Evolutionary conservation across 1,140 invertebrate species (phyloP).

Genomic region (Aphaenogaster floridana): DNA sequence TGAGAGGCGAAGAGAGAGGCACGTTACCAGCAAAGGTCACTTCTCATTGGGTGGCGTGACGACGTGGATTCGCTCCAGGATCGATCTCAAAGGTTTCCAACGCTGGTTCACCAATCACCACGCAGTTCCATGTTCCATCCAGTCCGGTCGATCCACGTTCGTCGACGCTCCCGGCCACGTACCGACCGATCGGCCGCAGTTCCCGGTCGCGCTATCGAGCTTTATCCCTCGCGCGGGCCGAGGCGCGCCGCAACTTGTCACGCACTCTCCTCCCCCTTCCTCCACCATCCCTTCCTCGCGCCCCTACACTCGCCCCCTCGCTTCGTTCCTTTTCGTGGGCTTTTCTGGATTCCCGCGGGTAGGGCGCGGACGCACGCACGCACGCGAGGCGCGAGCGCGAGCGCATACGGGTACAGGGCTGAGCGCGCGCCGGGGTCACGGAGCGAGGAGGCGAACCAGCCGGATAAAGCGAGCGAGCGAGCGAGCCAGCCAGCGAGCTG

Average conservation of each 20-base stretch:
- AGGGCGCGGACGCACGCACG: constrained; percentile 40
- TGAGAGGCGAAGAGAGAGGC: not conserved
- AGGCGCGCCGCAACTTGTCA: not conserved
- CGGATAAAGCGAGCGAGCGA: not conserved
- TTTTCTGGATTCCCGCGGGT: constrained; percentile 64
- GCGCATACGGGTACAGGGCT: not conserved
- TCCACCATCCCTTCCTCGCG: too few species aligned
- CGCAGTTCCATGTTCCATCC: not conserved
- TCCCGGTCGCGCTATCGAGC: not conserved
- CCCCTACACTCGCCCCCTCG: not conserved
- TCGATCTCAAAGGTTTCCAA: not conserved
- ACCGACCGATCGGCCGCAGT: not conserved
- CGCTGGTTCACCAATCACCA: not conserved
- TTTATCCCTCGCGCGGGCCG: not conserved
- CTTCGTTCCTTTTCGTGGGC: constrained; percentile 33
- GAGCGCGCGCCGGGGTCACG: not conserved
- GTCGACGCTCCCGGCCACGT: not conserved
- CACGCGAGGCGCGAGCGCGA: not conserved
- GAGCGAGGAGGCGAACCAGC: not conserved
- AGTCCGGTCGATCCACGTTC: not conserved
- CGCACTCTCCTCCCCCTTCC: not conserved
- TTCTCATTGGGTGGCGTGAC: not conserved
- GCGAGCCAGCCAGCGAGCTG: not conserved
- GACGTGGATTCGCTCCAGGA: not conserved
- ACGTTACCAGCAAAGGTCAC: not conserved